phyloP scores from a whole-genome alignment of 2,888 invertebrate species.

The Mystacides longicornis region DNA sequence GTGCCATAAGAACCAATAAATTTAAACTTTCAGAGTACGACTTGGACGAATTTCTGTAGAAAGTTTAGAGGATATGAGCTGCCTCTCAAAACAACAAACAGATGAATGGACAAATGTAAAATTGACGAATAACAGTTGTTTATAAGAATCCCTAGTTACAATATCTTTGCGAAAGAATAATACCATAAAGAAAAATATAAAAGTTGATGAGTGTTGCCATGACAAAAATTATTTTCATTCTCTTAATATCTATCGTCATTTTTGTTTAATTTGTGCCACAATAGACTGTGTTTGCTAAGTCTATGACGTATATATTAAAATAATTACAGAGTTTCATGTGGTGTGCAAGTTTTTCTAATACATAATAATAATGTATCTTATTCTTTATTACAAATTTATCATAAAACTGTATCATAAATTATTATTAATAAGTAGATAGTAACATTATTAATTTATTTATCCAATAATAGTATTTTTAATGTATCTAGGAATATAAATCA shows the following conservation, averaged over 20 bases:
- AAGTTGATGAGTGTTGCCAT: background rate
- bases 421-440: constrained; percentile 4
- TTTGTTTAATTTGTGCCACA: constrained; percentile 6
- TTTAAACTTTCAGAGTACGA: no score
- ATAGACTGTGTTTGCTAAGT: constrained; percentile 4
- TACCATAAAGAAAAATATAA: constrained; percentile 2
- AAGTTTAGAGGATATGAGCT: no score
- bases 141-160: background rate
- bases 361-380: no score
- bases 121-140: no score
- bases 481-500: no score
- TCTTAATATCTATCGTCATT: background rate
- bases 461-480: constrained; percentile 2
- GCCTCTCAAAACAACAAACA: no score
- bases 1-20: no score
- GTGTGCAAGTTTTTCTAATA: no score
- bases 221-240: background rate
- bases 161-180: background rate
- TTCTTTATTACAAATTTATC: background rate
- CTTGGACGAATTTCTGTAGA: no score
- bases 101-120: no score
- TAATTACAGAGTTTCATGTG: no score
- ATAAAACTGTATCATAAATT: background rate
- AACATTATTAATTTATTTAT: constrained; percentile 1
- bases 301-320: background rate